These are phyloP conservation scores for Oreochromis aureus DNA, from an alignment of 2,113 vertebrate genomes.

Conservation along the genomic window DNA sequence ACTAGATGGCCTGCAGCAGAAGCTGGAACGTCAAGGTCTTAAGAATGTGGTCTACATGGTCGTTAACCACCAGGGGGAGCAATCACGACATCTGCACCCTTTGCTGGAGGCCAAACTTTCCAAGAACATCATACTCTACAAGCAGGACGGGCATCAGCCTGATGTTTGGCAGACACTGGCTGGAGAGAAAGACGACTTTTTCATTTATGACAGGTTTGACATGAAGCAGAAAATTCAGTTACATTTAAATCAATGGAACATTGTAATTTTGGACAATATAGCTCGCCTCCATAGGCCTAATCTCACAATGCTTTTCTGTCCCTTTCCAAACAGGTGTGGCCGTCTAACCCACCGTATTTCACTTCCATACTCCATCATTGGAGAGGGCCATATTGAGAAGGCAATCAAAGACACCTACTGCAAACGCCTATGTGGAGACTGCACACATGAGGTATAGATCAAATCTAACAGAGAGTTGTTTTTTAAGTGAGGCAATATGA, in stretches of 20 bases:
- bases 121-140: conserved; percentile 79
- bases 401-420: conserved; percentile 86
- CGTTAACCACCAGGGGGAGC: conserved; percentile 81
- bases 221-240: background rate
- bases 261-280: background rate
- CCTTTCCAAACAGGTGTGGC: conserved; percentile 79
- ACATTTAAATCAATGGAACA: background rate
- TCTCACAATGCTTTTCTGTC: background rate
- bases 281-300: background rate
- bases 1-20: conserved; percentile 82
- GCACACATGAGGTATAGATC: conserved; percentile 74
- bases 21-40: conserved; percentile 78
- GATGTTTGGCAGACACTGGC: conserved; percentile 85
- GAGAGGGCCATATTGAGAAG: conserved; percentile 77
- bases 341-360: conserved; percentile 83
- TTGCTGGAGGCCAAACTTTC: conserved; percentile 74
- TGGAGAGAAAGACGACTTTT: conserved; percentile 87
- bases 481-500: background rate
- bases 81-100: conserved; percentile 69
- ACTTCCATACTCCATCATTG: conserved; percentile 83
- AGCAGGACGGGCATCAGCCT: conserved; percentile 73
- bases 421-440: conserved; percentile 80
- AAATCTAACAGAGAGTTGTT: background rate
- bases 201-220: conserved; percentile 92
- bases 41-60: conserved; percentile 81